phyloP scores from a whole-genome alignment of 2,113 vertebrate species.

The Cyrtonyx montezumae region DNA sequence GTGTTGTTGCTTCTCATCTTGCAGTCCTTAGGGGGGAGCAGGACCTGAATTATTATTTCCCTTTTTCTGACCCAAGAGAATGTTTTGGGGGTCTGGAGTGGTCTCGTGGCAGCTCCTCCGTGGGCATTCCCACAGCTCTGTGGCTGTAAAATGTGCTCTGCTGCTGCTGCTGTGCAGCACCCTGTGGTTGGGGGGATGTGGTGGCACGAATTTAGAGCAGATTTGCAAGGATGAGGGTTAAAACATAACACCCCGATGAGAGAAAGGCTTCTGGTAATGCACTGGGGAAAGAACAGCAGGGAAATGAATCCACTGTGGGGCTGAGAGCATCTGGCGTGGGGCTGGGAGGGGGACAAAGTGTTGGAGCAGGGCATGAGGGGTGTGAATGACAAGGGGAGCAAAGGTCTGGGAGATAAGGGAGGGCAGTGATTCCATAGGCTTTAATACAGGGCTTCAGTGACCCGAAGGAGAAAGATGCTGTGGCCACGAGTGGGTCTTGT shows the following conservation, averaged over 20 bases:
- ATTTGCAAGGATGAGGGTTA: not conserved
- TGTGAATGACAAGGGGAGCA: not conserved
- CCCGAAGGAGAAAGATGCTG: accelerated
- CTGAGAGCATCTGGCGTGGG: not conserved
- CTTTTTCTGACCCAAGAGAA: accelerated
- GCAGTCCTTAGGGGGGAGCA: not conserved
- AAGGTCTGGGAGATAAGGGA: slow-evolving; percentile 25
- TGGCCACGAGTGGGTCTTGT: accelerated
- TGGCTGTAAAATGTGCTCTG: not conserved
- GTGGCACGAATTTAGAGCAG: accelerated
- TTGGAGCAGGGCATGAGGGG: not conserved
- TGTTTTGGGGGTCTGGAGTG: not conserved
- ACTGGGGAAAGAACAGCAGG: too few species aligned
- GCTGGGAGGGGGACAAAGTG: not conserved
- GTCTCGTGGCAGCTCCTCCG: not conserved
- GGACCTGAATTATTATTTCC: not conserved
- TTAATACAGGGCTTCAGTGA: not conserved
- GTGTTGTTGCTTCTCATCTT: not conserved
- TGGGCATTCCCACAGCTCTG: too few species aligned
- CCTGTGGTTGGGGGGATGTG: not conserved
- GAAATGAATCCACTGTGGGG: too few species aligned
- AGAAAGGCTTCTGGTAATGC: not conserved
- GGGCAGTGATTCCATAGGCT: not conserved
- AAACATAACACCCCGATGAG: not conserved
- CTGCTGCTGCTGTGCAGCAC: not conserved